Evolutionary conservation across 1,140 invertebrate species (phyloP), one percentile per base, ranked within the genome.

Genomic region (Mycetomoellerius zeteki): DNA sequence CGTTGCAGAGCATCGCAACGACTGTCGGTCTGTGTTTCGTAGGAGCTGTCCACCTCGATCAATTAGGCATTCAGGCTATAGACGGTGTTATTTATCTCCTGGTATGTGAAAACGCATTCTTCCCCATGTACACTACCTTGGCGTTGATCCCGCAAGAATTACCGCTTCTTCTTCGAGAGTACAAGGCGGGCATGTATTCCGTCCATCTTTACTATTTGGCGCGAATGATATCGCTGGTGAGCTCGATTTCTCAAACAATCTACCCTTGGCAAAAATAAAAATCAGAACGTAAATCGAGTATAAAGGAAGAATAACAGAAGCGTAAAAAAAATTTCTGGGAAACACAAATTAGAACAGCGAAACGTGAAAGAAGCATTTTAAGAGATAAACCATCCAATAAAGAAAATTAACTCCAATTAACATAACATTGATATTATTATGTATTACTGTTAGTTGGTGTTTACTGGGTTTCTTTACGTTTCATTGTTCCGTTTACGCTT

Each of bases 81-180:
- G 97, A 98, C 94, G 98, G 98, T 14, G 97, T 97, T 0, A 93
- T 98, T 2, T 98, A 98, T 92, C 97, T 98, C 30, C 96, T 98
- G 92, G 98, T 98, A 54, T 97, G 97, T 0, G 98, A 99, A 95
- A 98, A 98, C 90, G 98, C 98, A 4, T 99, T 98, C 94, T 97
- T 97, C 64, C 97, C 98, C 0, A 98, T 98, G 97, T 98, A 98
- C 93, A 97, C 97, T 0, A 97, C 98, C 1, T 95, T 99, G 6
- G 96, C 97, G 81, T 95, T 97, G 85, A 98, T 98, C 91, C 98
- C 98, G 0, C 96, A 97, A 89, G 97, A 98, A 91, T 96, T 98
- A 77, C 98, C 98, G 0, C 93, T 98, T 21, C 97, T 98, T 89
- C 94, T 97, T 54, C 94, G 98, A 65, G 98, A 99, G 94, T 96